Evolutionary conservation across 1,140 invertebrate genomes (phyloP).

Genomic region (Leucophenga varia): DNA sequence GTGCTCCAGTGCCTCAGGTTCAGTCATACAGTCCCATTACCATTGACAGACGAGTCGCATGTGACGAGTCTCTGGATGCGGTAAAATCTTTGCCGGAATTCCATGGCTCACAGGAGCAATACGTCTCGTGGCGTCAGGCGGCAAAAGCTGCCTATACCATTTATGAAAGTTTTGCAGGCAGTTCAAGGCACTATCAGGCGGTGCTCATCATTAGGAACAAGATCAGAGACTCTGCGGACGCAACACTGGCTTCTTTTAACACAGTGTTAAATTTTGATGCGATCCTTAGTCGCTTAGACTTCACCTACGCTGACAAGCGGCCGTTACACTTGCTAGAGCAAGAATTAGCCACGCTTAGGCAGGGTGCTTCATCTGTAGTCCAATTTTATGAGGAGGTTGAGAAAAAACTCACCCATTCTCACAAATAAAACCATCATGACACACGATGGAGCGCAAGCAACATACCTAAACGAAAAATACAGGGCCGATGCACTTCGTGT

Average conservation of each 20-base stretch:
- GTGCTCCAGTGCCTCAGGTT: not conserved
- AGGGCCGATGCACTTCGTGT: not conserved
- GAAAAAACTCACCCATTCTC: not conserved
- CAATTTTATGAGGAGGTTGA: slow-evolving; percentile 2
- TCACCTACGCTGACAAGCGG: slow-evolving; percentile 3
- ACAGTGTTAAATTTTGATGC: slow-evolving; percentile 4
- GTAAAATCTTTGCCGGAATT: slow-evolving; percentile 1
- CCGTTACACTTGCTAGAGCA: slow-evolving; percentile 1
- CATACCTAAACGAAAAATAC: not conserved
- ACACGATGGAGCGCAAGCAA: not conserved
- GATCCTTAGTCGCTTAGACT: slow-evolving; percentile 3
- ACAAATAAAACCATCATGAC: slow-evolving; percentile 3
- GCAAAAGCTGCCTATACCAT: not conserved
- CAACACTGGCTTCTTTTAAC: too few relatives aligned
- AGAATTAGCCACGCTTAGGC: not conserved
- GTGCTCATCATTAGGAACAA: not conserved
- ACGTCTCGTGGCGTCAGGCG: not conserved
- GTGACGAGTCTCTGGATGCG: not conserved
- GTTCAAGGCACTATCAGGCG: not conserved
- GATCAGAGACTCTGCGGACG: not conserved
- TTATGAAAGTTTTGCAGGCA: not conserved
- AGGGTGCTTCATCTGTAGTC: not conserved
- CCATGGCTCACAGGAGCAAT: not conserved
- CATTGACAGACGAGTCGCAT: not conserved
- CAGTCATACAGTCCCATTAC: not conserved